Conservation (phyloP, 2,113 vertebrate genomes). For the Aplodontia rufa region DNA sequence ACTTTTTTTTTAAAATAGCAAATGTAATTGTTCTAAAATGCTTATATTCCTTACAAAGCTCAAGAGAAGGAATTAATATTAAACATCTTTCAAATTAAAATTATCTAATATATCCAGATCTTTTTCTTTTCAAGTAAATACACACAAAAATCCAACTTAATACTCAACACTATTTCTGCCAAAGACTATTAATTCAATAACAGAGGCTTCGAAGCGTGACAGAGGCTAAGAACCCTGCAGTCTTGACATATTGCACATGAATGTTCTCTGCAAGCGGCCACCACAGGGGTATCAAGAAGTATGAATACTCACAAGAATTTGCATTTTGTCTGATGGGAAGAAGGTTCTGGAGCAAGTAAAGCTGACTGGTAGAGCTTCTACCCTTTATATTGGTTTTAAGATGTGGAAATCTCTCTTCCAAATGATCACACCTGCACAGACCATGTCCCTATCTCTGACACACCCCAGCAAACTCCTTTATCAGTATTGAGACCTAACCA, state of each 20-base stretch:
- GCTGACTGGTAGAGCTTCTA: not conserved
- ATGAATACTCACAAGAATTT: slow-evolving; percentile 82
- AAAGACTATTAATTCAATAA: not conserved
- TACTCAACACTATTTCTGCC: not conserved
- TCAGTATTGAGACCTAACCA: slow-evolving; percentile 73
- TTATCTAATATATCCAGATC: not conserved
- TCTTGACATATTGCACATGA: not conserved
- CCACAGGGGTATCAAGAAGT: not conserved
- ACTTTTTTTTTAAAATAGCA: not conserved
- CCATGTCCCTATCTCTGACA: slow-evolving; percentile 72
- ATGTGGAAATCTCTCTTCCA: slow-evolving; percentile 75
- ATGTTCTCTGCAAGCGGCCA: not conserved
- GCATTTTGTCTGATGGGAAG: slow-evolving; percentile 80
- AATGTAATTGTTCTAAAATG: not conserved
- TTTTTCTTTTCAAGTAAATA: not conserved
- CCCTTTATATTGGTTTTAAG: slow-evolving; percentile 82
- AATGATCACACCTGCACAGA: slow-evolving; percentile 53
- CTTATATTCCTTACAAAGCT: not conserved
- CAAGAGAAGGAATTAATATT: not conserved
- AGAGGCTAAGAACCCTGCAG: not conserved
- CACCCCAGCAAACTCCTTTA: slow-evolving; percentile 79
- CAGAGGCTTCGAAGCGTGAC: not conserved
- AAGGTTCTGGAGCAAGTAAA: slow-evolving; percentile 62
- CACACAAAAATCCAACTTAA: not conserved
- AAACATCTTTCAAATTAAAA: slow-evolving; percentile 20